Evolutionary conservation across 2,113 vertebrate species (phyloP), one percentile per base, ranked within the genome.

Genomic region (Piprites chloris): DNA sequence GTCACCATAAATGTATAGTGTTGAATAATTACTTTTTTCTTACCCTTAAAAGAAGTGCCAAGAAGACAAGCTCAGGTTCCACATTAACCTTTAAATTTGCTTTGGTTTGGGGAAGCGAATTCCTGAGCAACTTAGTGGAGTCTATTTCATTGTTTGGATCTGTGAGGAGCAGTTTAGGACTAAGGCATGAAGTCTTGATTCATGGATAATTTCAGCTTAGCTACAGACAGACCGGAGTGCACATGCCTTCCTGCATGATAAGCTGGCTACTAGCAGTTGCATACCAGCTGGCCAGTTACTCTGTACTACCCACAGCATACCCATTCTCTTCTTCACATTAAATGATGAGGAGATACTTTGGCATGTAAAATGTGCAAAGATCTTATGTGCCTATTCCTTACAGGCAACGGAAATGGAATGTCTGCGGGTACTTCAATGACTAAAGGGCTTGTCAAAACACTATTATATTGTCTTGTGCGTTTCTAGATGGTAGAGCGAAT

Each of bases 391-490:
- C 39, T 71, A 13, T 50, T 18, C 19, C 12, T 73, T 50, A 24
- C 6, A 21, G 53, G 35, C 42, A 27, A 30, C 10, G 14, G 30
- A 72, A 68, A 78, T 11, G 4, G 6, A 77, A 37, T 39, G 87
- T 89, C 21, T 69, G 12, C 71, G 16, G 37, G 12, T 78, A 26
- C 9, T 27, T 49, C 11, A 26, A 69, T 49, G 27, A 79, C 23
- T 55, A 42, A 63, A 80, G 21, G 13, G 7, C 23, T 33, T 26
- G 9, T 72, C 18, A 59, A 55, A 82, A 68, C 42, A 11, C 30
- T 46, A 5, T 20, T 37, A 19, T 5, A 9, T 33, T 4, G 9
- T 46, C 39, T 62, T 49, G 2, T 0, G 0, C 78, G 44, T 78
- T 73, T 81, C 47, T 74, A 33, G 37, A 20, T 10, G 3, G 52